phyloP scores from a whole-genome alignment of 2,888 invertebrate genomes.

The Brachypterus glaber region DNA sequence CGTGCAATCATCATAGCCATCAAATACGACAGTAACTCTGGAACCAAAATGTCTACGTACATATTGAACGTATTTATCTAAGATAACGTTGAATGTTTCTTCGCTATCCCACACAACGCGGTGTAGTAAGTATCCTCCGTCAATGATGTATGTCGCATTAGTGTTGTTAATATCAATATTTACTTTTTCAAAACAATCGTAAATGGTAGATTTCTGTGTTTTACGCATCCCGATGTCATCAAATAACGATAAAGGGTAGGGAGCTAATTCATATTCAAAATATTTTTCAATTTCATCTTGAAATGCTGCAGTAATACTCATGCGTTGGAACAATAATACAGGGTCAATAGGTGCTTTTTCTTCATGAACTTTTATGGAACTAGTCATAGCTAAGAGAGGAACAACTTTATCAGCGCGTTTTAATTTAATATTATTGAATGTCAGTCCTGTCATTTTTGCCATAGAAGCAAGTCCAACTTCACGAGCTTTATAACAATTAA shows the following conservation, averaged over 20 bases:
- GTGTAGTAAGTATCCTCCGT: conserved; percentile 28
- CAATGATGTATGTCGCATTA: conserved; percentile 17
- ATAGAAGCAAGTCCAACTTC: conserved; percentile 11
- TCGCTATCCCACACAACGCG: conserved; percentile 24
- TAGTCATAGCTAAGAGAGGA: conserved; percentile 11
- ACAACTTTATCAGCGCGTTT: conserved; percentile 11
- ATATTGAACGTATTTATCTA: conserved; percentile 22
- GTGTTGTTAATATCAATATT: conserved; percentile 7
- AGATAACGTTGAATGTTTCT: conserved; percentile 18
- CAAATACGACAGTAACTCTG: conserved; percentile 21
- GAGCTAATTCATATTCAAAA: conserved; percentile 9
- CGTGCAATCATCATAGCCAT: conserved; percentile 19
- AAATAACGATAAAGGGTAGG: conserved; percentile 4
- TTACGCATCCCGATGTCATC: conserved; percentile 10
- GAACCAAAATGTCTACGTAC: conserved; percentile 20
- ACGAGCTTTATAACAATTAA: conserved; percentile 9
- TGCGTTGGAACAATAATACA: conserved; percentile 12
- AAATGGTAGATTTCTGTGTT: conserved; percentile 6
- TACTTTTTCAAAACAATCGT: conserved; percentile 8
- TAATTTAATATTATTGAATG: conserved; percentile 6
- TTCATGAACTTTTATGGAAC: conserved; percentile 9
- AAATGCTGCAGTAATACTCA: conserved; percentile 2
- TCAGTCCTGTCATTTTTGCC: conserved; percentile 3
- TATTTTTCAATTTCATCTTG: conserved; percentile 12
- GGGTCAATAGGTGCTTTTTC: conserved; percentile 8